Conservation (phyloP, 2,888 invertebrate species). For the Operophtera brumata region DNA sequence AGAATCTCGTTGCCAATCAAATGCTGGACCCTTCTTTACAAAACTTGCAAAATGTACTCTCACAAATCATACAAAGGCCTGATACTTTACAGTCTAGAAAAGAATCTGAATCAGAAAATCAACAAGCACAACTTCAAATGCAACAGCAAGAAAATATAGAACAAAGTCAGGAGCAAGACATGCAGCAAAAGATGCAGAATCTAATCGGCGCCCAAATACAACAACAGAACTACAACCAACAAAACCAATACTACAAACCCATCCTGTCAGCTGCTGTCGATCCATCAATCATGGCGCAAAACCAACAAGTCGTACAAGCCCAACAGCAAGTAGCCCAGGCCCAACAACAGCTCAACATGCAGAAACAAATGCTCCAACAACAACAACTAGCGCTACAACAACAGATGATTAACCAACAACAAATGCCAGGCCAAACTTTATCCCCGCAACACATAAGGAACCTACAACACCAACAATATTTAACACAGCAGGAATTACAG, state of each 20-base stretch:
- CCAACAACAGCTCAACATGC: conserved; percentile 73
- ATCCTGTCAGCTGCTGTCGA: conserved; percentile 58
- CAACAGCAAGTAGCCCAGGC: conserved; percentile 72
- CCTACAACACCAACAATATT: conserved; percentile 74
- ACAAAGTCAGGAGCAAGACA: conserved; percentile 30
- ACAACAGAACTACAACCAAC: conserved; percentile 59
- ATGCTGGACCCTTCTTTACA: conserved; percentile 77
- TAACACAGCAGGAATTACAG: conserved; percentile 75
- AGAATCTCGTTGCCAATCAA: conserved; percentile 65
- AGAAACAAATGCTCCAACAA: conserved; percentile 73
- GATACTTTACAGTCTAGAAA: conserved; percentile 66
- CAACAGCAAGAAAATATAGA: conserved; percentile 34
- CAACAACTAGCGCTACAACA: conserved; percentile 75
- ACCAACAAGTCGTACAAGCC: conserved; percentile 72
- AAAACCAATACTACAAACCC: conserved; percentile 60
- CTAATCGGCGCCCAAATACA: conserved; percentile 59
- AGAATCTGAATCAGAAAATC: conserved; percentile 67
- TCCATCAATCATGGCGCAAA: conserved; percentile 62
- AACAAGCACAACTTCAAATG: conserved; percentile 44
- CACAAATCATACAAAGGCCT: conserved; percentile 73
- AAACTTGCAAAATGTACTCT: conserved; percentile 69
- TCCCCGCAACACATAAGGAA: conserved; percentile 71
- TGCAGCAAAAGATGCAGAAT: conserved; percentile 59
- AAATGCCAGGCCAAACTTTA: conserved; percentile 71
- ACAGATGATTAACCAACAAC: conserved; percentile 70